A percentile compares a stretch with the other conserved stretches of the same genome.
Conservation (phyloP, 2,113 vertebrate species). For the Microcebus tavaratra region DNA sequence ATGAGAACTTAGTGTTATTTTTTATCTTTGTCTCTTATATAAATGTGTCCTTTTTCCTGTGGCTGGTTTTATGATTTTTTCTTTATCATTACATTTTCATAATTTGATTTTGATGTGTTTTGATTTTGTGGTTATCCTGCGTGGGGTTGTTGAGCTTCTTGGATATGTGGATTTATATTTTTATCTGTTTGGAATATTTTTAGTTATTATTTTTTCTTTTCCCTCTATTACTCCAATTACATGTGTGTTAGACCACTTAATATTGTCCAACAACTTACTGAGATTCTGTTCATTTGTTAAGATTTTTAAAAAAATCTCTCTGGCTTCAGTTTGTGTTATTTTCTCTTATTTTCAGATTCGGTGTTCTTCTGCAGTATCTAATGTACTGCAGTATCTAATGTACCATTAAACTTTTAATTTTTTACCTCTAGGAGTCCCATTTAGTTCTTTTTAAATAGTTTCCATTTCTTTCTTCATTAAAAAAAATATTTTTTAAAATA, state of each 20-base stretch:
- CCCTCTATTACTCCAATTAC: not conserved
- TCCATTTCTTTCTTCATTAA: not conserved
- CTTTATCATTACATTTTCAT: not conserved
- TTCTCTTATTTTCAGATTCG: conserved; percentile 23
- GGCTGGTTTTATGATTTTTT: not conserved
- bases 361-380: not conserved
- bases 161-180: not conserved
- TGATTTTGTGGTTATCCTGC: not conserved
- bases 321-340: not conserved
- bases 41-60: not conserved
- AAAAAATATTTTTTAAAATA: no score
- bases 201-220: not conserved
- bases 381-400: not conserved
- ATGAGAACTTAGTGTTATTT: conserved; percentile 28
- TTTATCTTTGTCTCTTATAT: not conserved
- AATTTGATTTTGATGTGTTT: conserved; percentile 32
- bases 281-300: conserved; percentile 21
- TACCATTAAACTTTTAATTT: not conserved
- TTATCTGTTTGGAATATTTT: conserved; percentile 1
- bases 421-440: not conserved
- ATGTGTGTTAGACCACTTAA: not conserved
- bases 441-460: not conserved
- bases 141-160: not conserved
- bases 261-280: not conserved
- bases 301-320: not conserved